Conservation (phyloP, 2,797 vertebrate genomes). For the Anguilla obscura region DNA sequence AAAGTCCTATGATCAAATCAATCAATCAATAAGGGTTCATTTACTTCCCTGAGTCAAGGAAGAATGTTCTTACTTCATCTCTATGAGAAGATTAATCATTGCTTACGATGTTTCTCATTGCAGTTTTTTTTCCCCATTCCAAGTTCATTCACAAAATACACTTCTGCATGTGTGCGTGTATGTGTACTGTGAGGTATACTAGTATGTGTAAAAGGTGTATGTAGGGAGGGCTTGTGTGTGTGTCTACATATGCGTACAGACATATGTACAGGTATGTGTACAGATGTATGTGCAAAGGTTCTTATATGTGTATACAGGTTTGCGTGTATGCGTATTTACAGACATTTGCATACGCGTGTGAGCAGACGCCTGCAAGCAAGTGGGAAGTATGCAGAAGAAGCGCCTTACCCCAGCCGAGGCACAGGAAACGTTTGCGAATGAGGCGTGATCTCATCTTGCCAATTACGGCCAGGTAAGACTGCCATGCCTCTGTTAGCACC, state of each 20-base stretch:
- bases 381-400: background rate
- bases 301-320: background rate
- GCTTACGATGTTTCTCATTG: background rate
- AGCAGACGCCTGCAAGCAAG: background rate
- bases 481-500: slow-evolving; percentile 99
- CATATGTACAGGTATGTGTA: background rate
- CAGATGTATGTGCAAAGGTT: background rate
- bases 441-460: slow-evolving; percentile 95
- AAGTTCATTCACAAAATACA: background rate
- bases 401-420: slow-evolving; percentile 96
- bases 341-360: background rate
- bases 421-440: slow-evolving; percentile 96
- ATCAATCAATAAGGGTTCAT: background rate
- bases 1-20: background rate
- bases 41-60: background rate
- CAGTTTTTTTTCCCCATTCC: background rate
- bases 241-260: too few species aligned
- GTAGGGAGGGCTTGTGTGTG: background rate
- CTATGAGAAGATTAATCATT: background rate
- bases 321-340: background rate
- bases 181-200: background rate
- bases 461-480: slow-evolving; percentile 96
- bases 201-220: background rate
- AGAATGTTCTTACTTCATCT: background rate
- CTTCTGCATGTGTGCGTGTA: background rate